These are phyloP conservation scores for Aleadryas rufinucha DNA, from an alignment of 2,113 vertebrate genomes.

Conservation along the genomic window DNA sequence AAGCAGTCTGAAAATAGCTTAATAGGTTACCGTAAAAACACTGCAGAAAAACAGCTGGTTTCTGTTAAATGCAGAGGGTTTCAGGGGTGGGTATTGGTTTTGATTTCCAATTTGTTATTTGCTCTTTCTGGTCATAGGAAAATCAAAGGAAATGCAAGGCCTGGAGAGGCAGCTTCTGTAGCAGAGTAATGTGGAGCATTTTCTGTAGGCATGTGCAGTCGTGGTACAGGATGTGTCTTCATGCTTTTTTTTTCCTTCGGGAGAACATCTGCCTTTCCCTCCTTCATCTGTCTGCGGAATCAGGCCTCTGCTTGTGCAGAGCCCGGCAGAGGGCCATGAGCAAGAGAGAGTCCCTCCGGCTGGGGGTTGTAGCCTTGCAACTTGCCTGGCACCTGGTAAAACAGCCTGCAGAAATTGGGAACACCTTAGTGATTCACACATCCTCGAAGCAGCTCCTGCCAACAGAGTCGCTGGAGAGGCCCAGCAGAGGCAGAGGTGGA, in stretches of 20 bases:
- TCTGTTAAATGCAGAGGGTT: neutral
- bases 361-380: neutral
- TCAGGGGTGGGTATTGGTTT: neutral
- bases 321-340: neutral
- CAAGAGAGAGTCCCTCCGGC: neutral
- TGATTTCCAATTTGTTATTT: neutral
- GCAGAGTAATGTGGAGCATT: neutral
- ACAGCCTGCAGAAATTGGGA: neutral
- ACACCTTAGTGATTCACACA: slow-evolving; percentile 11
- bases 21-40: neutral
- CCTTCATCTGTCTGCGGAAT: neutral
- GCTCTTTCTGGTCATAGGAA: neutral
- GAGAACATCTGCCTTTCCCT: slow-evolving; percentile 9
- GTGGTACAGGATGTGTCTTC: neutral
- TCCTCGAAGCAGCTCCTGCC: neutral
- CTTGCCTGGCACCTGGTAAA: neutral
- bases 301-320: neutral
- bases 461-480: neutral
- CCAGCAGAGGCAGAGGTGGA: neutral
- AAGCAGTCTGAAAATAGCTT: neutral
- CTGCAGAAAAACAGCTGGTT: neutral
- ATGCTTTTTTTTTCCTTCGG: neutral
- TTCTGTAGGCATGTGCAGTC: neutral
- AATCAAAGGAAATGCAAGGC: neutral
- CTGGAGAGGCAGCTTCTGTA: neutral